A percentile compares a stretch with the other conserved stretches of the same genome.
Evolutionary conservation across 2,888 invertebrate genomes (phyloP).

Genomic region (Nephrotoma flavescens): DNA sequence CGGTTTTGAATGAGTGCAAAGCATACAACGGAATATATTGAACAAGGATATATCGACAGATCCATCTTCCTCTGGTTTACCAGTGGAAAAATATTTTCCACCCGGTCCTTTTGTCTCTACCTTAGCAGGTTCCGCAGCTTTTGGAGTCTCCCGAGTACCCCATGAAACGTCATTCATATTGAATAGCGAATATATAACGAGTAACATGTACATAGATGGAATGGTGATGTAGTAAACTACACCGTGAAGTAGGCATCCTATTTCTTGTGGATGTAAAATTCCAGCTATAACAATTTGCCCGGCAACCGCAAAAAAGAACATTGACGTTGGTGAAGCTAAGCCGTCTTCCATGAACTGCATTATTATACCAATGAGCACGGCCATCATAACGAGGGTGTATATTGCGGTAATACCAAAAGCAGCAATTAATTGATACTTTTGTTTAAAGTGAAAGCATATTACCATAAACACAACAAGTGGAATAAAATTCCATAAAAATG

Average conservation of each 20-base stretch:
- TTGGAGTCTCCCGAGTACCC: conserved; percentile 73
- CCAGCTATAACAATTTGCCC: conserved; percentile 50
- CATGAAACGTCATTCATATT: conserved; percentile 88
- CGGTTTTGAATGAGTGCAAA: conserved; percentile 34
- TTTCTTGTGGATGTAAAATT: conserved; percentile 66
- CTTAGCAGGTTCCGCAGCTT: not conserved
- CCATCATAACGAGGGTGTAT: conserved; percentile 76
- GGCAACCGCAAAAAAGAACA: conserved; percentile 67
- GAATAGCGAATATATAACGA: conserved; percentile 82
- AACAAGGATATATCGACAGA: conserved; percentile 37
- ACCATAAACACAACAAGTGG: conserved; percentile 51
- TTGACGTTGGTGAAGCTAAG: conserved; percentile 62
- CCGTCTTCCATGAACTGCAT: conserved; percentile 69
- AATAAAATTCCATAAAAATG: conserved; percentile 49
- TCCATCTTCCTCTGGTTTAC: conserved; percentile 30
- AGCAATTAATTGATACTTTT: conserved; percentile 47
- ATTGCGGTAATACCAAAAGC: conserved; percentile 62
- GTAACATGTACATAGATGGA: conserved; percentile 86
- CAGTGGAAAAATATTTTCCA: conserved; percentile 7
- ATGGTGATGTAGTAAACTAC: conserved; percentile 79
- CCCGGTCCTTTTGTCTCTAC: not conserved
- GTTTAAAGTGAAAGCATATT: conserved; percentile 47
- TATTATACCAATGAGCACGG: conserved; percentile 66
- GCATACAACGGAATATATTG: conserved; percentile 38
- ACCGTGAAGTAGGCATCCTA: conserved; percentile 56